Percentiles rank a stretch among this genome's conserved stretches.
These are phyloP conservation scores for Allolobophora icterica DNA, from an alignment of 2,888 invertebrate species.

Conservation along the genomic window DNA sequence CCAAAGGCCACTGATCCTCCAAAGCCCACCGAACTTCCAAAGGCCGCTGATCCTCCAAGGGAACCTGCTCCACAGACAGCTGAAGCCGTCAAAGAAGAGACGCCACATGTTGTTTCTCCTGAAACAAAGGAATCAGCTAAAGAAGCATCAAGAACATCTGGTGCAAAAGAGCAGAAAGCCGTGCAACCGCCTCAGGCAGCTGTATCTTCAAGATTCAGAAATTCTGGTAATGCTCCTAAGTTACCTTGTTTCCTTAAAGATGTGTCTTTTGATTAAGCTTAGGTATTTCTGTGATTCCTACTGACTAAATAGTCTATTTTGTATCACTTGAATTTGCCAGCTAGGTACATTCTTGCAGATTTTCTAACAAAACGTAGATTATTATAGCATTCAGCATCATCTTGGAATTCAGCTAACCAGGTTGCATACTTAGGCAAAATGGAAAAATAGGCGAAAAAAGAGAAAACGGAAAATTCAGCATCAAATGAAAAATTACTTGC, in stretches of 20 bases:
- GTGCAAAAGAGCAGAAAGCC: background rate
- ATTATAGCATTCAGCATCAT: background rate
- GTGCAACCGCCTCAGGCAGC: background rate
- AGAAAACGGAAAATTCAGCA: background rate
- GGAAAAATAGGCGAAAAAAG: too few species aligned
- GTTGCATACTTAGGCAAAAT: background rate
- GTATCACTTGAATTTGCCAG: background rate
- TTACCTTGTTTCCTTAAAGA: background rate
- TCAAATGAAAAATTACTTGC: background rate
- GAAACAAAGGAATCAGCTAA: background rate
- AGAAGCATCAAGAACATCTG: background rate
- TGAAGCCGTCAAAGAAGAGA: background rate
- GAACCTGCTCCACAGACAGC: background rate
- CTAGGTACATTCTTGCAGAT: background rate
- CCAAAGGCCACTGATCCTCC: background rate
- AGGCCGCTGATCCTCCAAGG: background rate
- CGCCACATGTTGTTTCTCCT: background rate
- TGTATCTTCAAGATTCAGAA: background rate
- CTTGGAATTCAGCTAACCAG: too few species aligned
- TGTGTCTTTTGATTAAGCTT: background rate
- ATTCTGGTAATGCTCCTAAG: slow-evolving; percentile 6
- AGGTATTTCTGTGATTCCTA: background rate
- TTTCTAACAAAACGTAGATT: background rate
- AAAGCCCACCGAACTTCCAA: background rate
- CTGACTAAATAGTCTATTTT: background rate